These are phyloP conservation scores for Haemorhous mexicanus DNA, from an alignment of 2,113 vertebrate genomes.

Conservation along the genomic window DNA sequence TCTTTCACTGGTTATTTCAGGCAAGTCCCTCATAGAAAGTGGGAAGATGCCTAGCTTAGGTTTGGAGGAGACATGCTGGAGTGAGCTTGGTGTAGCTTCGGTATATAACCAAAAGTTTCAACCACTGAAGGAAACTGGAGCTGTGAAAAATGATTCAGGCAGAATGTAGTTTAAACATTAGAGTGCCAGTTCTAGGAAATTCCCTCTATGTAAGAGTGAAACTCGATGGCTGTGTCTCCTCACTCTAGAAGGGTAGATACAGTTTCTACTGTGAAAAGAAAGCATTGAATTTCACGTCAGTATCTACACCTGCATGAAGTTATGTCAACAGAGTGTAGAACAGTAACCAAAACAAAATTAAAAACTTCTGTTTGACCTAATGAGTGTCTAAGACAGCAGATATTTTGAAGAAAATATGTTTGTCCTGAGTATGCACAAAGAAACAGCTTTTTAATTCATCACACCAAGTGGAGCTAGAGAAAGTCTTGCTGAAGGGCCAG, in stretches of 20 bases:
- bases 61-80: background rate
- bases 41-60: background rate
- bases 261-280: background rate
- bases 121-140: background rate
- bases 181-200: background rate
- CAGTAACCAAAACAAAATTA: background rate
- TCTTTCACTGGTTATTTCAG: background rate
- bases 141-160: background rate
- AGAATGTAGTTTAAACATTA: background rate
- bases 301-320: background rate
- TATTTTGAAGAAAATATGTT: slow-evolving; percentile 19
- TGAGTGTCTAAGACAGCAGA: background rate
- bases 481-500: slow-evolving; percentile 35
- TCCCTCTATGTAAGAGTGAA: background rate
- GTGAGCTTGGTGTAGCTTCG: background rate
- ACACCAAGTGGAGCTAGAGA: background rate
- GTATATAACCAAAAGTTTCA: background rate
- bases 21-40: background rate
- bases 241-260: background rate
- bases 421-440: background rate
- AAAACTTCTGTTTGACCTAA: background rate
- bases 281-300: background rate
- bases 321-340: background rate
- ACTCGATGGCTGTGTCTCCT: background rate
- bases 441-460: slow-evolving; percentile 38